Evolutionary conservation across 2,888 invertebrate genomes (phyloP).

Genomic region (Dendrolimus houi): DNA sequence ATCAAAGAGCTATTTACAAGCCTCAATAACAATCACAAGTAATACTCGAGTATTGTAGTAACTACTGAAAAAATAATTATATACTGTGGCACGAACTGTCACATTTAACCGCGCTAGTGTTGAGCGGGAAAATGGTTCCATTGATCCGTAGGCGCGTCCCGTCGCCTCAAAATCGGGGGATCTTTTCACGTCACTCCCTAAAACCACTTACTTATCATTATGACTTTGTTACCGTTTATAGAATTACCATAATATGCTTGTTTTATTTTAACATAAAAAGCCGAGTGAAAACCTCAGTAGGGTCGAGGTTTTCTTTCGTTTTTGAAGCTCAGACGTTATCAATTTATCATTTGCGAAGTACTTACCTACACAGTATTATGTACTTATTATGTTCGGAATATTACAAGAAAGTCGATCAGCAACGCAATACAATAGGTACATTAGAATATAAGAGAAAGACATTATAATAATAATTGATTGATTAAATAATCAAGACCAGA

Average conservation of each 20-base stretch:
- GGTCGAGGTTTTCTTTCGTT: background rate
- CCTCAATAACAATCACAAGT: too few species aligned
- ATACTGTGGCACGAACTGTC: conserved; percentile 11
- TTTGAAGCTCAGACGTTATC: background rate
- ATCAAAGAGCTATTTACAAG: too few species aligned
- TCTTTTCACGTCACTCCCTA: conserved; percentile 20
- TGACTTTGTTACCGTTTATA: conserved; percentile 9
- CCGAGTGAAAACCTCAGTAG: background rate
- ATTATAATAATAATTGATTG: too few species aligned
- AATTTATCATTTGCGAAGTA: background rate
- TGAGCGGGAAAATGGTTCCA: conserved; percentile 17
- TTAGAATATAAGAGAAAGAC: too few species aligned
- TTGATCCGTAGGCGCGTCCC: conserved; percentile 16
- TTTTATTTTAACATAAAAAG: background rate
- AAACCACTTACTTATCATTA: conserved; percentile 12
- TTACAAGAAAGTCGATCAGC: too few species aligned
- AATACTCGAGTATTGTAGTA: too few species aligned
- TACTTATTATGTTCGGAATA: too few species aligned
- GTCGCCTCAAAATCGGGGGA: conserved; percentile 19
- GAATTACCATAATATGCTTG: background rate
- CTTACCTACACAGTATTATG: too few species aligned
- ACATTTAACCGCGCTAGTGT: conserved; percentile 19
- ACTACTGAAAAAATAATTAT: too few species aligned
- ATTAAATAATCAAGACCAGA: too few species aligned
- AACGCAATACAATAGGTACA: too few species aligned